Evolutionary conservation across 2,888 invertebrate genomes (phyloP).

Genomic region (Diarsia brunnea): DNA sequence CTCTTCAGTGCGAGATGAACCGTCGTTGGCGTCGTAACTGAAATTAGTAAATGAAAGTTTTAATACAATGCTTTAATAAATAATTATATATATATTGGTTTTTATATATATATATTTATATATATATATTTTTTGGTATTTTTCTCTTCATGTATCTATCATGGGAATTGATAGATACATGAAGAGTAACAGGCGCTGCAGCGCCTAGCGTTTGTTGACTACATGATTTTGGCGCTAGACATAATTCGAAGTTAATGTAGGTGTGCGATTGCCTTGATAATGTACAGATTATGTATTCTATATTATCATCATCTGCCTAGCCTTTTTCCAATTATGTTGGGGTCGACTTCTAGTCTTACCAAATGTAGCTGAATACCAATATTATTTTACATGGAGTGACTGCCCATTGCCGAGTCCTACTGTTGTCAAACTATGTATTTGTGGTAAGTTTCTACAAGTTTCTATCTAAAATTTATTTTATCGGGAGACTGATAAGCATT

Average conservation of each 20-base stretch:
- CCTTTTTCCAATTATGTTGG: too few species aligned
- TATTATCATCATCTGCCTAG: too few species aligned
- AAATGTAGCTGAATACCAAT: too few species aligned
- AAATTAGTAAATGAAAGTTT: conserved; percentile 56
- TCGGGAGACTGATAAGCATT: background rate
- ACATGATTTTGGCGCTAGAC: background rate
- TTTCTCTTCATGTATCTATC: too few species aligned
- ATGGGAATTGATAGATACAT: background rate
- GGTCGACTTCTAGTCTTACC: too few species aligned
- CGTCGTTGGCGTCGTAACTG: conserved; percentile 89
- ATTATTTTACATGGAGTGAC: too few species aligned
- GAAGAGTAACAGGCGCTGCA: conserved; percentile 32
- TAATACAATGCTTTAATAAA: background rate
- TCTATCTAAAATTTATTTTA: background rate
- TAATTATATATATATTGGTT: too few species aligned
- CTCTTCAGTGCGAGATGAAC: conserved; percentile 89
- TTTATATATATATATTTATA: too few species aligned
- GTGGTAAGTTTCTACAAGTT: background rate
- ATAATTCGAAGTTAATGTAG: background rate
- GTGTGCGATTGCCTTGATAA: background rate
- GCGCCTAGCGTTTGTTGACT: background rate
- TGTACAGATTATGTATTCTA: background rate
- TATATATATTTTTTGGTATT: too few species aligned
- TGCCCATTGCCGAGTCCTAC: too few species aligned
- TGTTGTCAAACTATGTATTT: background rate